Evolutionary conservation across 2,888 invertebrate genomes (phyloP).

Genomic region (Drosophila lutescens): DNA sequence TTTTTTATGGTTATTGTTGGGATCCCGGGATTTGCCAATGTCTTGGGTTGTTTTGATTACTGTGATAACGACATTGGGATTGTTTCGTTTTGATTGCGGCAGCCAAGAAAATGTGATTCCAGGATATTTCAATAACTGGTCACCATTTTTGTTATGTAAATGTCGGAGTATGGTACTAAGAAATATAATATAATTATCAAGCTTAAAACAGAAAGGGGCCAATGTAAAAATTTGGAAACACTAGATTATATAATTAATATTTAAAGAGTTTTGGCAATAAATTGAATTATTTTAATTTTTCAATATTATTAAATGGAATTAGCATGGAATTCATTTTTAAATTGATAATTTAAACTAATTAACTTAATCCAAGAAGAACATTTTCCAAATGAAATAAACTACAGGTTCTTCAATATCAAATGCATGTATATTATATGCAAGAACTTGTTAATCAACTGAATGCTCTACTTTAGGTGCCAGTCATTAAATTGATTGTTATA

Average conservation of each 20-base stretch:
- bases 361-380: not conserved
- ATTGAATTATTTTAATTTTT: too few species aligned
- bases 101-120: not conserved
- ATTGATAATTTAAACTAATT: not conserved
- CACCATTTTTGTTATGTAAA: not conserved
- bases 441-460: not conserved
- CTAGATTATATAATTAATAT: too few species aligned
- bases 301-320: too few species aligned
- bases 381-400: too few species aligned
- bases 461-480: not conserved
- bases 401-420: too few species aligned
- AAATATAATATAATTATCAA: not conserved
- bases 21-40: not conserved
- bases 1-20: slow-evolving; percentile 21
- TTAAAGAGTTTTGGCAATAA: too few species aligned
- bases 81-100: slow-evolving; percentile 40
- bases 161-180: not conserved
- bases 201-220: too few species aligned
- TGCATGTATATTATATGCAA: not conserved
- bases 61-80: slow-evolving; percentile 30
- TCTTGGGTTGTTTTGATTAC: slow-evolving; percentile 19
- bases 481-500: not conserved
- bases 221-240: too few species aligned
- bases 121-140: not conserved
- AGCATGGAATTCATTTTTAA: too few species aligned